Base-by-base conservation (phyloP, 2,797 vertebrate genomes). In the Tragelaphus eurycerus region DNA sequence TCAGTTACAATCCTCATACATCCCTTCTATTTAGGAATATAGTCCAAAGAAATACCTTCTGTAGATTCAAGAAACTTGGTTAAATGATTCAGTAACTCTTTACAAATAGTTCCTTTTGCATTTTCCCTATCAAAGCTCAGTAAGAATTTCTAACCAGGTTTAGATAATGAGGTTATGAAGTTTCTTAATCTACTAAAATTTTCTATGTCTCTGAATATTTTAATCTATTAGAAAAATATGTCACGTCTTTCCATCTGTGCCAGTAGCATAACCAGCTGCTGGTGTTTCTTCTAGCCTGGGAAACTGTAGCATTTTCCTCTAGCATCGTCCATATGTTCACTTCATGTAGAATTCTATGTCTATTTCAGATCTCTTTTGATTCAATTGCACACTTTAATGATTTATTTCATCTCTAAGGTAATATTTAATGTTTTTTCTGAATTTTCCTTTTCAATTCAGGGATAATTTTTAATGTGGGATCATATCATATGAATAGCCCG, bases 1-100 rank as follows among this genome's bases (percentile, higher is more conserved):
- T 95, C 90, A 98, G 93, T 89, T 96, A 95, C 97, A 97, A 90
- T 89, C 96, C 92, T 87, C 59, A 93, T 46, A 83, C 19, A 59
- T 46, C 86, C 59, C 52, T 94, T 91, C 55, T 71, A 27, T 95
- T 81, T 67, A 91, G 86, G 29, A 59, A 14, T 48, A 43, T 50
- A 50, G 2, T 48, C 48, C 57, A 25, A 92, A 14, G 29, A 76
- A 96, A 14, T 38, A 15, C 3, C n/a, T 91, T 27, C 48, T 34
- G 4, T 19, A 19, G 3, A 15, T 3, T 13, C 60, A 62, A 31
- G 2, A 76, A 57, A 50, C 31, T 67, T 86, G 34, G n/a, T 60
- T 92, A 38, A 83, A 13, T 78, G n/a, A 15, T 62, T 57, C 64
- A 71, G 16, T 50, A 89, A 82, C 23, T 59, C 96, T 38, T 95